A percentile compares a stretch with the other conserved stretches of the same genome.
Conservation (phyloP, 2,797 vertebrate genomes). For the Parauchenoglanis ngamensis region DNA sequence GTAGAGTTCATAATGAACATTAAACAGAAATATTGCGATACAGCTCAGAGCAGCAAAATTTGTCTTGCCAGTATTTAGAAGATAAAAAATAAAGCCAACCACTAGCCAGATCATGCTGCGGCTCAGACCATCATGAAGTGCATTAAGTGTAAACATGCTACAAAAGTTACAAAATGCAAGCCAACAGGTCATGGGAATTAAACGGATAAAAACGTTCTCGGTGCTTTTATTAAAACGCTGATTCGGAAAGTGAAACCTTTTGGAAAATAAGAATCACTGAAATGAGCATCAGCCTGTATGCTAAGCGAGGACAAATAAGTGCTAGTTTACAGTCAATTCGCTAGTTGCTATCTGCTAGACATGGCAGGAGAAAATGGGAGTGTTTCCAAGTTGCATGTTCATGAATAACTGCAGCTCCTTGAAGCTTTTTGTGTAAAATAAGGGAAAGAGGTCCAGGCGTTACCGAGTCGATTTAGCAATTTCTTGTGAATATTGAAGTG, state of each 20-base stretch:
- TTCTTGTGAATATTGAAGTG: not conserved
- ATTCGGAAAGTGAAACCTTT: not conserved
- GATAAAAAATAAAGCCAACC: too few species aligned
- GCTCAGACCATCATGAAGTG: not conserved
- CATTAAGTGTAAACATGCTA: not conserved
- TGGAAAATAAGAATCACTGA: not conserved
- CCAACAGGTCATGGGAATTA: not conserved
- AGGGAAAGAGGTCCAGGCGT: not conserved
- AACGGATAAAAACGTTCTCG: not conserved
- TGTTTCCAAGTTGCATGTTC: not conserved
- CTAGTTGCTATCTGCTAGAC: not conserved
- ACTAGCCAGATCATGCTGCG: not conserved
- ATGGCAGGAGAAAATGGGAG: not conserved
- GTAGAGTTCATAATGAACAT: too few species aligned
- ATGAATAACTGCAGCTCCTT: not conserved
- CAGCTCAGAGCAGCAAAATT: too few species aligned
- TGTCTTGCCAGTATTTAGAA: too few species aligned
- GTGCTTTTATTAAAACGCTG: not conserved
- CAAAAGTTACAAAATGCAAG: not conserved
- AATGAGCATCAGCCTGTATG: not conserved
- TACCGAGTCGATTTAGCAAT: not conserved
- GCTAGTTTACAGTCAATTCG: not conserved
- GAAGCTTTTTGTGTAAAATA: not conserved
- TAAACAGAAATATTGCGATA: too few species aligned
- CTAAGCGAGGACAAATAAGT: not conserved